Conservation (phyloP, 2,113 vertebrate species). For the Myxocyprinus asiaticus region DNA sequence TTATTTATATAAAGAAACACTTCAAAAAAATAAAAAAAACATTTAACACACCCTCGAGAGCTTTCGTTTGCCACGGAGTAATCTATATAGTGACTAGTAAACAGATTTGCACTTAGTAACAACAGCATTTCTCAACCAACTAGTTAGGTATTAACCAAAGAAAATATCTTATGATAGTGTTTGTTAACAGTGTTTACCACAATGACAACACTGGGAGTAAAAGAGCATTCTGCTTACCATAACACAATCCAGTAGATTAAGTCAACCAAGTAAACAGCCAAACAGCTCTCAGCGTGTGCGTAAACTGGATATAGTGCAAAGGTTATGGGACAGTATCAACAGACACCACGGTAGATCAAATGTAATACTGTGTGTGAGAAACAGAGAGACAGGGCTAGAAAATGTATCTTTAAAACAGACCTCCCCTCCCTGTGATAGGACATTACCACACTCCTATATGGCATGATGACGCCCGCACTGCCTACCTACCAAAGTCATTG, state of each 20-base stretch:
- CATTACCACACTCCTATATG: neutral
- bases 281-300: neutral
- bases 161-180: neutral
- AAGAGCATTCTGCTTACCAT: slow-evolving; percentile 38
- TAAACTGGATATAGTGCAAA: neutral
- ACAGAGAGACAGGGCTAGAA: neutral
- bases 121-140: neutral
- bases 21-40: neutral
- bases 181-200: neutral
- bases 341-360: neutral
- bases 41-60: too few species aligned
- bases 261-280: neutral
- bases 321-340: neutral
- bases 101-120: neutral
- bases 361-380: slow-evolving; percentile 26
- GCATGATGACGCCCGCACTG: neutral
- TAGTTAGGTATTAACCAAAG: slow-evolving; percentile 28
- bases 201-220: slow-evolving; percentile 18
- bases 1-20: neutral
- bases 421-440: slow-evolving; percentile 39
- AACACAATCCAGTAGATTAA: neutral
- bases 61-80: too few species aligned
- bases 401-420: slow-evolving; percentile 22
- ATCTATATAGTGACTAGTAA: too few species aligned
- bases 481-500: slow-evolving; percentile 36